Conservation (phyloP, 1,140 invertebrate genomes). For the Ridgeia piscesae region DNA sequence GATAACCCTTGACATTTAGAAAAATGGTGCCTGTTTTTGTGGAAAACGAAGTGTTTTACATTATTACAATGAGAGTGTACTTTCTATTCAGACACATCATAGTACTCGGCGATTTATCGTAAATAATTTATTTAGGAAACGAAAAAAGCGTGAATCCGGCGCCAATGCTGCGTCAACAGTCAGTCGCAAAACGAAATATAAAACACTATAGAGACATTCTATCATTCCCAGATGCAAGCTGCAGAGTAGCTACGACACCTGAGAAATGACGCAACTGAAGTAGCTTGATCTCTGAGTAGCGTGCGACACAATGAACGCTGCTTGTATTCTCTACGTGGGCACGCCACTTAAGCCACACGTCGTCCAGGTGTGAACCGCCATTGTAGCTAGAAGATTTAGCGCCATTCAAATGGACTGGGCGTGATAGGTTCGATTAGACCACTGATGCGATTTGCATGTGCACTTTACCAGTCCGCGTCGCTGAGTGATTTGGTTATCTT, state of each 20-base stretch:
- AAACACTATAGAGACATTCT: too few species aligned
- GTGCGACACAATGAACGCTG: not conserved
- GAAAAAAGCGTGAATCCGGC: too few species aligned
- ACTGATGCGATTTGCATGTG: not conserved
- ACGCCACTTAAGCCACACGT: not conserved
- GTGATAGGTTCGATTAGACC: not conserved
- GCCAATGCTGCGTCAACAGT: too few species aligned
- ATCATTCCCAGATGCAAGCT: not conserved
- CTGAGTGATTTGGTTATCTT: too few species aligned
- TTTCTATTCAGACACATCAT: too few species aligned
- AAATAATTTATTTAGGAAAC: too few species aligned
- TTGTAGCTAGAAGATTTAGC: not conserved
- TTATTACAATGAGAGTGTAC: too few species aligned
- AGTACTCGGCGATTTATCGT: too few species aligned
- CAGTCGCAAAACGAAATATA: too few species aligned
- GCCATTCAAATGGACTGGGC: not conserved
- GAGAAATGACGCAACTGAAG: not conserved
- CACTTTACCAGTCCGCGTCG: not conserved
- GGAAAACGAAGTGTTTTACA: too few species aligned
- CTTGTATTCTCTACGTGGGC: not conserved
- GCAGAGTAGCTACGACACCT: not conserved
- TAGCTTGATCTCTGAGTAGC: not conserved
- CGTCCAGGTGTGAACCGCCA: not conserved
- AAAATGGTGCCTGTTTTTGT: too few species aligned
- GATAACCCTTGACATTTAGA: too few species aligned